phyloP scores from a whole-genome alignment of 2,113 vertebrate species.

The Isurus oxyrinchus region DNA sequence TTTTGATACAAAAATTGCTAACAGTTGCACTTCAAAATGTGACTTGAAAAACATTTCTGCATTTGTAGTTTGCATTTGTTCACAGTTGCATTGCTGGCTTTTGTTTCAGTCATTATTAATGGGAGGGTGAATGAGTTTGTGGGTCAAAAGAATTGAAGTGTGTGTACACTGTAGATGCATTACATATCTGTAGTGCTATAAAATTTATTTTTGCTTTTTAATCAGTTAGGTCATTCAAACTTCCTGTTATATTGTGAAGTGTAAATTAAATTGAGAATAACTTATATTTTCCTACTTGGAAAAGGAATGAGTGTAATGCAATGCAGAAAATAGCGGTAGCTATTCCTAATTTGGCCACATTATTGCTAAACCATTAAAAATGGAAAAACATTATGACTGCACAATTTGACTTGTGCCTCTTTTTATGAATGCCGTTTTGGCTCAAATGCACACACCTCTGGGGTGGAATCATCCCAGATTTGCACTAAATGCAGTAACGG shows the following conservation, averaged over 20 bases:
- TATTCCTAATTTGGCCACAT: neutral
- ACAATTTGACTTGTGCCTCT: too few relatives aligned
- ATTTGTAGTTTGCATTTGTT: too few relatives aligned
- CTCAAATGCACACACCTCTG: too few relatives aligned
- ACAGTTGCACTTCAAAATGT: neutral
- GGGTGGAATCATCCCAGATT: too few relatives aligned
- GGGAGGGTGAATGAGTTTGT: neutral
- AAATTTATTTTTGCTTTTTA: neutral
- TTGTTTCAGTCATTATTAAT: neutral
- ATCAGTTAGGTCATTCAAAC: neutral
- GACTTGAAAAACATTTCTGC: neutral
- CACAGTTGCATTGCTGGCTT: too few relatives aligned
- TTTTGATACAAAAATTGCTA: neutral
- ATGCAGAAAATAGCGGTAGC: neutral
- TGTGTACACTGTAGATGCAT: neutral
- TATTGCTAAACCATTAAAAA: neutral
- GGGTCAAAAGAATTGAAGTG: neutral
- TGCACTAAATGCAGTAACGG: too few relatives aligned
- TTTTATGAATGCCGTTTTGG: too few relatives aligned
- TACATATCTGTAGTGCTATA: neutral
- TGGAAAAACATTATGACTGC: neutral
- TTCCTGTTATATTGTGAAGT: neutral
- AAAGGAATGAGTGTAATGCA: neutral
- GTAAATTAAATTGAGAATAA: neutral
- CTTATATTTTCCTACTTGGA: neutral